phyloP scores from a whole-genome alignment of 2,113 vertebrate genomes.

The Pangasianodon gigas region DNA sequence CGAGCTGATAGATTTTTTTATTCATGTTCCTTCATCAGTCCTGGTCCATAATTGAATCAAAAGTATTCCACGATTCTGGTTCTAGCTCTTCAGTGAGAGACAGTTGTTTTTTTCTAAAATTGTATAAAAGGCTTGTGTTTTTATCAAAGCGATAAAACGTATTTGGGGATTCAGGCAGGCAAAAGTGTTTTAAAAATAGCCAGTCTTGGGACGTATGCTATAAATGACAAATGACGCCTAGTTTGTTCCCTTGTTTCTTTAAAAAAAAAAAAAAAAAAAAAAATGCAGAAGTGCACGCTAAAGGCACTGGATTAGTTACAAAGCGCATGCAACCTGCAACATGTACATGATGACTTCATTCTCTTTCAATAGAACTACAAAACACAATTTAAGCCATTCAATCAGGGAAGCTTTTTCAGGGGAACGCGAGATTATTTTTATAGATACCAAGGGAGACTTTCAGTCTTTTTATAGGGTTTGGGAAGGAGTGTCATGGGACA shows the following conservation, averaged over 20 bases:
- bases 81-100: background rate
- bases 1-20: background rate
- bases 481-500: conserved; percentile 11
- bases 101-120: background rate
- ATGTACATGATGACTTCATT: conserved; percentile 32
- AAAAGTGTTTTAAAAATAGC: background rate
- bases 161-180: background rate
- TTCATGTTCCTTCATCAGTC: conserved; percentile 31
- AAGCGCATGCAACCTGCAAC: conserved; percentile 13
- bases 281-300: background rate
- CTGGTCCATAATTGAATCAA: conserved; percentile 5
- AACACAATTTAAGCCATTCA: background rate
- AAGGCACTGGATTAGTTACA: conserved; percentile 29
- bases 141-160: background rate
- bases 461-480: conserved; percentile 23
- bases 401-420: conserved; percentile 21
- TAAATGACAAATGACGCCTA: background rate
- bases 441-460: conserved; percentile 31
- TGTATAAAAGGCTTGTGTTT: background rate
- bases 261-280: background rate
- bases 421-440: conserved; percentile 25
- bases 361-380: conserved; percentile 27
- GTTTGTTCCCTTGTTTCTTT: background rate
- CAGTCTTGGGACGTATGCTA: background rate
- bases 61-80: background rate